phyloP scores from a whole-genome alignment of 2,113 vertebrate species.

The Leucoraja erinaceus region DNA sequence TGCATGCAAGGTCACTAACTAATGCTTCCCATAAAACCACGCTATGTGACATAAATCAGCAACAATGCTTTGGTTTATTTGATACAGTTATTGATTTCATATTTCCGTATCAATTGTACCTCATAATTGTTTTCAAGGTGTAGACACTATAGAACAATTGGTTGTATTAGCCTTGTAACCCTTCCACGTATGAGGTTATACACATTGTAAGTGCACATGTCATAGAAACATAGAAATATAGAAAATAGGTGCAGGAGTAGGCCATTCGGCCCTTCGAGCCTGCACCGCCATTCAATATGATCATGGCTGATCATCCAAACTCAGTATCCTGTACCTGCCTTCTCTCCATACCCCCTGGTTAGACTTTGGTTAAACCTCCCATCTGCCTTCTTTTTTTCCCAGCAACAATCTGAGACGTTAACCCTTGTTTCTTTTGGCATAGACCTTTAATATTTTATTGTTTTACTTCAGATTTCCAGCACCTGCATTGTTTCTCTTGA shows the following conservation, averaged over 20 bases:
- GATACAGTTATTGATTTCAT: background rate
- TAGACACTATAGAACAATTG: background rate
- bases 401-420: too few species aligned
- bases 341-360: too few species aligned
- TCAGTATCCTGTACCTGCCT: too few species aligned
- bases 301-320: too few species aligned
- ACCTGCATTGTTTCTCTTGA: too few species aligned
- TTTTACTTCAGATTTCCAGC: too few species aligned
- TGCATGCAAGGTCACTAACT: background rate
- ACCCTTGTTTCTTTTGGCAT: too few species aligned
- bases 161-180: background rate
- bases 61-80: background rate
- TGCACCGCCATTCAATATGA: too few species aligned
- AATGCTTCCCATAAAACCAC: background rate
- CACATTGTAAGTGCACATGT: background rate
- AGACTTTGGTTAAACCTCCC: background rate
- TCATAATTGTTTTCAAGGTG: background rate
- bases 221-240: too few species aligned
- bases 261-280: too few species aligned
- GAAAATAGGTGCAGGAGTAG: too few species aligned
- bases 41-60: background rate
- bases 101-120: background rate
- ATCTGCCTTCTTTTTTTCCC: background rate
- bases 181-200: background rate
- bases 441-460: too few species aligned